Evolutionary conservation across 2,888 invertebrate species (phyloP).

Genomic region (Athetis lepigone): DNA sequence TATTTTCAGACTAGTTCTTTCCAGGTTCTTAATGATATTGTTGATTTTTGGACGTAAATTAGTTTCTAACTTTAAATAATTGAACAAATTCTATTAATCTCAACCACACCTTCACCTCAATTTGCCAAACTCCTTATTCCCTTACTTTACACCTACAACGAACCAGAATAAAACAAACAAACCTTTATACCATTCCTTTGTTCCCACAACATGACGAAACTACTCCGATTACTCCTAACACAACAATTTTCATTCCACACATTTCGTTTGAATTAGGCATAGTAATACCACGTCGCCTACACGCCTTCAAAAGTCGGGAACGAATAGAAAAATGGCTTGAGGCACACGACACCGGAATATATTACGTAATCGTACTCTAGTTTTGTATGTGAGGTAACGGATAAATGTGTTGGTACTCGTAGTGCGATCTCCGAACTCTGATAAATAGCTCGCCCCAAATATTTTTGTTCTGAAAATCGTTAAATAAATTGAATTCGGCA

Average conservation of each 20-base stretch:
- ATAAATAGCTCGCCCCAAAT: constrained; percentile 83
- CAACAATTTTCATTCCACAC: constrained; percentile 67
- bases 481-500: constrained; percentile 84
- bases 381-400: constrained; percentile 81
- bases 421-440: constrained; percentile 80
- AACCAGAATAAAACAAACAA: constrained; percentile 33
- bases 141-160: neutral
- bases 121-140: neutral
- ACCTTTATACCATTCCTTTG: constrained; percentile 34
- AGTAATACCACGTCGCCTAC: constrained; percentile 73
- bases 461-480: constrained; percentile 83
- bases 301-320: constrained; percentile 72
- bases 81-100: too few relatives aligned
- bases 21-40: too few relatives aligned
- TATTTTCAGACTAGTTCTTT: too few relatives aligned
- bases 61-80: too few relatives aligned
- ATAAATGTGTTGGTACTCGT: constrained; percentile 86
- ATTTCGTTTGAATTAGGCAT: constrained; percentile 74
- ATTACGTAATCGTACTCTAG: constrained; percentile 86
- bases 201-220: constrained; percentile 49
- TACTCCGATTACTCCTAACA: constrained; percentile 59
- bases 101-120: neutral
- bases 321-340: constrained; percentile 84
- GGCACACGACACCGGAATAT: constrained; percentile 86
- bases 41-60: neutral